Evolutionary conservation across 2,113 vertebrate species (phyloP), one percentile per base, ranked within the genome.

Genomic region (Bothrops jararaca): DNA sequence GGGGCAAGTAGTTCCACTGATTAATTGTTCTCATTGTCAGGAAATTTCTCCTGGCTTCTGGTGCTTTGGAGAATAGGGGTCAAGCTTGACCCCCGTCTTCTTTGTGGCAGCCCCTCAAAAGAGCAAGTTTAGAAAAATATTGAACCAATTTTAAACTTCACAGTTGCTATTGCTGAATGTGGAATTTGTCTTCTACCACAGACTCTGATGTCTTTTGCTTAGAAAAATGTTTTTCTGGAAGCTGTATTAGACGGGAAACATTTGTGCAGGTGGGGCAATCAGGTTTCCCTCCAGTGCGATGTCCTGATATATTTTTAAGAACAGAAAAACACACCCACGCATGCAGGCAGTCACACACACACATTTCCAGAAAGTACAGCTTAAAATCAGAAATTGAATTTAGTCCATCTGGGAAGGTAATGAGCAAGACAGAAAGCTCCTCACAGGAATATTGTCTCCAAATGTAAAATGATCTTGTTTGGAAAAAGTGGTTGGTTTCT

Each of bases 391-490:
- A 93, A 89, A 95, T 69, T 95, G 94, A 91, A 93, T 95, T 96
- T 88, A 80, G 18, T 95, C 91, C 94, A 92, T 96, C 92, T 95
- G 95, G 60, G 94, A 91, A 91, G 93, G 91, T 96, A 95, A 97
- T 96, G 93, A 95, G 95, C 58, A 96, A 85, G 92, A 42, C 64
- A 95, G 92, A 94, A 0, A 13, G 91, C 95, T 96, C 69, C 94
- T 97, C 93, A 94, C 93, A 95, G 95, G 95, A 96, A 95, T 94
- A 60, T 4, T 48, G 64, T 24, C 89, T 95, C 91, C 85, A 89
- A 94, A 95, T 97, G 96, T 96, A 94, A 95, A 92, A 94, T 95
- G 94, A 95, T 94, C 95, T 94, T n/a, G 90, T 88, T 42, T 86
- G 45, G 91, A 94, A 93, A 92, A 94, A 91, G 95, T 87, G 88